A percentile compares a stretch with the other conserved stretches of the same genome.
phyloP scores from a whole-genome alignment of 1,140 invertebrate species.

The Drosophila sp. region DNA sequence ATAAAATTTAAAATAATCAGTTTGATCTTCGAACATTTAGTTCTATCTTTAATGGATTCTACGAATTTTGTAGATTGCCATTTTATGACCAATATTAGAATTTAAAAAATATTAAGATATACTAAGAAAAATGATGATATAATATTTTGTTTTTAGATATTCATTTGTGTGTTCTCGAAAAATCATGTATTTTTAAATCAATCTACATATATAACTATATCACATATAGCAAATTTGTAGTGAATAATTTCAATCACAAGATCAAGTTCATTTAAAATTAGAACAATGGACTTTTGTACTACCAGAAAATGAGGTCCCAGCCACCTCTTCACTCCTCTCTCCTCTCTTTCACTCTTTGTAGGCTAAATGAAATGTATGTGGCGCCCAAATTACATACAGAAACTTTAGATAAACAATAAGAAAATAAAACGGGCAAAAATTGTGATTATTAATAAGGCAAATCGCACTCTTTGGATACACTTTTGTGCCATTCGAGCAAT shows the following conservation, averaged over 20 bases:
- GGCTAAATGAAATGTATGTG: no score
- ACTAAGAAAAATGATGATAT: neutral
- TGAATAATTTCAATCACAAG: slow-evolving; percentile 48
- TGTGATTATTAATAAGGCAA: slow-evolving; percentile 68
- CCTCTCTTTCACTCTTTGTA: slow-evolving; percentile 12
- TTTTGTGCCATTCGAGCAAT: slow-evolving; percentile 62
- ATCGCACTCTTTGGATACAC: slow-evolving; percentile 65
- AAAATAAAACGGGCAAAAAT: slow-evolving; percentile 31
- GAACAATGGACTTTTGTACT: slow-evolving; percentile 44
- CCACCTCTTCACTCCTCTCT: neutral
- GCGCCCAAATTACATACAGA: slow-evolving; percentile 60
- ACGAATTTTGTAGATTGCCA: no score
- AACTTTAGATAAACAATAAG: slow-evolving; percentile 72
- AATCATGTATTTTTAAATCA: slow-evolving; percentile 8
- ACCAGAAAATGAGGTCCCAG: slow-evolving; percentile 2
- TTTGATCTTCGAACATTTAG: no score
- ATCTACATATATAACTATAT: neutral
- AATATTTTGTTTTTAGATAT: neutral
- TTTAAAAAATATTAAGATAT: no score
- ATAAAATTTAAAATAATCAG: no score
- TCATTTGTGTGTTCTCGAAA: neutral
- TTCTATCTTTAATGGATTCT: no score
- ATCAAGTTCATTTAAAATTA: slow-evolving; percentile 68
- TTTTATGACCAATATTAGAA: no score
- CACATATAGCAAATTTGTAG: slow-evolving; percentile 10